These are phyloP conservation scores for Lagocephalus sceleratus DNA, from an alignment of 2,797 vertebrate species.

Conservation along the genomic window DNA sequence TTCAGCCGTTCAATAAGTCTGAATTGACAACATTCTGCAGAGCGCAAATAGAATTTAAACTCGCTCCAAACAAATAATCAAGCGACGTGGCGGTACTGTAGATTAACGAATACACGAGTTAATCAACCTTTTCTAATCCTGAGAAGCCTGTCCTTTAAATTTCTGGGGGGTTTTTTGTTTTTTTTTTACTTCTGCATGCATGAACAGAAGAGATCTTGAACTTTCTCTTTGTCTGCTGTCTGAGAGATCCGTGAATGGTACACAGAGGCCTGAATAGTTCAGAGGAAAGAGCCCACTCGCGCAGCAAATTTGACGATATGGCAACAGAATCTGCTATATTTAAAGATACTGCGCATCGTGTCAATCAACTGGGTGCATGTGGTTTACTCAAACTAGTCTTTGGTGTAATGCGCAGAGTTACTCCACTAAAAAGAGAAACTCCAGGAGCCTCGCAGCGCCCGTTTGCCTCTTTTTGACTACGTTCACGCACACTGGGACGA, in stretches of 20 bases:
- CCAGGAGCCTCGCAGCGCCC: conserved; percentile 2
- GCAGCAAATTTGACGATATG: conserved; percentile 20
- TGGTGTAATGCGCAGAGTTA: conserved; percentile 1
- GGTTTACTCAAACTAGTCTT: neutral
- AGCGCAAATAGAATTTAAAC: conserved; percentile 9
- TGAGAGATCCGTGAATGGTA: conserved; percentile 27
- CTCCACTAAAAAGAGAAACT: conserved; percentile 7
- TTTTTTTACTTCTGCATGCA: neutral
- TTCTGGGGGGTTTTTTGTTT: neutral
- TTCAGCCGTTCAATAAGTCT: conserved; percentile 13
- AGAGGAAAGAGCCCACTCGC: conserved; percentile 23
- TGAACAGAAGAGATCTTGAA: conserved; percentile 29
- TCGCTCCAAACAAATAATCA: conserved; percentile 4
- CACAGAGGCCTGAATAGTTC: conserved; percentile 32
- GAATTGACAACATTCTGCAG: conserved; percentile 6
- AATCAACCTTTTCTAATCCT: conserved; percentile 11
- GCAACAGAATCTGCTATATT: conserved; percentile 44
- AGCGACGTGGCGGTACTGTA: conserved; percentile 9
- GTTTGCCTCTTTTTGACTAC: neutral
- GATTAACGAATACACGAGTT: conserved; percentile 11
- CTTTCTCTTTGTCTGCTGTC: conserved; percentile 13
- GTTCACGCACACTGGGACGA: conserved; percentile 17
- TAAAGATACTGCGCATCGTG: no score
- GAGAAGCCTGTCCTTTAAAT: conserved; percentile 9
- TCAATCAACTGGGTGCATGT: no score